phyloP scores from a whole-genome alignment of 2,113 vertebrate species.

The Salvelinus alpinus region DNA sequence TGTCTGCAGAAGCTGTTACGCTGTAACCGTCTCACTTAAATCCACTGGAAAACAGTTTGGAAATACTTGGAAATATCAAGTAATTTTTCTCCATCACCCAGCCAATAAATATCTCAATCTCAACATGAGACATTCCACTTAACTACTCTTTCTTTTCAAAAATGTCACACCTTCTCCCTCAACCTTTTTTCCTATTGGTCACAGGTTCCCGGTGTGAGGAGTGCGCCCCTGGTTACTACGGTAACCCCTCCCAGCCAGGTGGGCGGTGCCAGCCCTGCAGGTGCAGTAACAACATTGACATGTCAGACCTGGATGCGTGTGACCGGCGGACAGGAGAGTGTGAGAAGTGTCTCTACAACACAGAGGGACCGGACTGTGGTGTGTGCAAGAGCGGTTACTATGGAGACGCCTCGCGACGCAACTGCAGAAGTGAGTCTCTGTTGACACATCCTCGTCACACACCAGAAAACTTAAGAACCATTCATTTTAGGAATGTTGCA shows the following conservation, averaged over 20 bases:
- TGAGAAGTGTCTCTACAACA: slow-evolving; percentile 88
- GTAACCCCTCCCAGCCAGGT: slow-evolving; percentile 83
- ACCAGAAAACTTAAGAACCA: too few species aligned
- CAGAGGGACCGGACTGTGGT: slow-evolving; percentile 82
- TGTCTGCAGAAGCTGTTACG: too few species aligned
- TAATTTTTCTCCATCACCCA: too few species aligned
- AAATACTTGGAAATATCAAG: too few species aligned
- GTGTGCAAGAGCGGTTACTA: slow-evolving; percentile 85
- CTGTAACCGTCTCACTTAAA: too few species aligned
- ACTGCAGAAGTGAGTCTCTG: slow-evolving; percentile 86
- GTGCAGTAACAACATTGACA: slow-evolving; percentile 91
- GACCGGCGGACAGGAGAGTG: slow-evolving; percentile 84
- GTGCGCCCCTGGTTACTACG: slow-evolving; percentile 91
- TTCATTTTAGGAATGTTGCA: too few species aligned
- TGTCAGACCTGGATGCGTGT: slow-evolving; percentile 80
- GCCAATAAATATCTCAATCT: too few species aligned
- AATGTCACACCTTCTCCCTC: neutral
- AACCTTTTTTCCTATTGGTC: neutral
- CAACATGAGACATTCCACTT: neutral
- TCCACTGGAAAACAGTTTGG: too few species aligned
- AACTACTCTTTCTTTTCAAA: neutral
- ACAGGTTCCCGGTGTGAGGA: slow-evolving; percentile 87
- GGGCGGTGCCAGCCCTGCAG: slow-evolving; percentile 87
- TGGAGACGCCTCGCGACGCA: slow-evolving; percentile 84
- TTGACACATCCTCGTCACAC: neutral